phyloP scores from a whole-genome alignment of 1,140 invertebrate species.

The Galleria mellonella region DNA sequence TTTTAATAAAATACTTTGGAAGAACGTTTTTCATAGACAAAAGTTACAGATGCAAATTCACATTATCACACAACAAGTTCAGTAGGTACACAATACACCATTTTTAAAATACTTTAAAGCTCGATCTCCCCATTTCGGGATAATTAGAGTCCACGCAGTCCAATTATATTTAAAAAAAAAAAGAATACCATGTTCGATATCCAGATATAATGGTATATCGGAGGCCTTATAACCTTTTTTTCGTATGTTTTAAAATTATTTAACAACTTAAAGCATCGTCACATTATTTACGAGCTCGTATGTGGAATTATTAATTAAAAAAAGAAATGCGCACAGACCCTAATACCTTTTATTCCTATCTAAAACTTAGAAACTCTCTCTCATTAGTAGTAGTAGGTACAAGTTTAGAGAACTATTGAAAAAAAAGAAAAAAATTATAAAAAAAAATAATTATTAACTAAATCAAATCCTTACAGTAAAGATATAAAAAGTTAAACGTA shows the following conservation, averaged over 20 bases:
- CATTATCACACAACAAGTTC: too few relatives aligned
- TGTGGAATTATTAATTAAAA: not conserved
- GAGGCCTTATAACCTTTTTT: not conserved
- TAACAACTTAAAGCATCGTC: too few relatives aligned
- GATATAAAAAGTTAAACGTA: too few relatives aligned
- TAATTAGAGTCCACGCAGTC: conserved; percentile 2
- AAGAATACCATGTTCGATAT: too few relatives aligned
- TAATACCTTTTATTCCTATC: conserved; percentile 6
- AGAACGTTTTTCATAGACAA: too few relatives aligned
- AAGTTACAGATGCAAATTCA: too few relatives aligned
- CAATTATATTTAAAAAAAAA: not conserved
- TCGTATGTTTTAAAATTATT: not conserved
- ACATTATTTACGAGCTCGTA: too few relatives aligned
- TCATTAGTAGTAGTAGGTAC: not conserved
- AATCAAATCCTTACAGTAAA: too few relatives aligned
- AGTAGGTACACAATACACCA: too few relatives aligned
- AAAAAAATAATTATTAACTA: too few relatives aligned
- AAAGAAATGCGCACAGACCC: conserved; percentile 2
- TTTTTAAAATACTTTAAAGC: conserved; percentile 5
- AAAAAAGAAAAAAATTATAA: not conserved
- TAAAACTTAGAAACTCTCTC: conserved; percentile 9
- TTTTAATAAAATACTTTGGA: too few relatives aligned
- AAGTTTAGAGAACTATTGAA: not conserved
- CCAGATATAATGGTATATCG: not conserved
- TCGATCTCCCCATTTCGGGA: conserved; percentile 7